Conservation (phyloP, 2,797 vertebrate species). For the Crax fasciolata region DNA sequence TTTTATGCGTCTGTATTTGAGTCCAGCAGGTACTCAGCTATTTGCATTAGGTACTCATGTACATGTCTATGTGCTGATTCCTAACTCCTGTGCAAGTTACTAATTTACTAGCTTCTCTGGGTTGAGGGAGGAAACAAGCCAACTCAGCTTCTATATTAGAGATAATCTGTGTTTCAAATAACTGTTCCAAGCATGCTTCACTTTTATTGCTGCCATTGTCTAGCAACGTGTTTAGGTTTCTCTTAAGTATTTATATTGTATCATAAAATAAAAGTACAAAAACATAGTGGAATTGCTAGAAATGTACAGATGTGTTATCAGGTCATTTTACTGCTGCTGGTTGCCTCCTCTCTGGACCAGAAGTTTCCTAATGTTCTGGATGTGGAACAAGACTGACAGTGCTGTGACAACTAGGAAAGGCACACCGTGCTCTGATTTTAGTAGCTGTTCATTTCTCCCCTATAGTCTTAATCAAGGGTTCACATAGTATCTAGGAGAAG, state of each 20-base stretch:
- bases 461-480: background rate
- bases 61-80: background rate
- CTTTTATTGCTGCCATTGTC: background rate
- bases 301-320: background rate
- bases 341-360: background rate
- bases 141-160: background rate
- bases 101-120: background rate
- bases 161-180: background rate
- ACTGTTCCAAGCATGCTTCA: background rate
- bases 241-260: background rate
- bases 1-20: background rate
- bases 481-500: background rate
- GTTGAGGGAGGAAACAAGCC: background rate
- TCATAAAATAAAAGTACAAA: background rate
- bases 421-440: background rate
- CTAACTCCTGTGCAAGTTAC: background rate
- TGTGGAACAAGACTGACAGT: accelerated
- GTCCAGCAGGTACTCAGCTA: background rate
- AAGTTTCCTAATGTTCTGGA: background rate
- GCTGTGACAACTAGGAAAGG: background rate
- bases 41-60: background rate
- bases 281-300: background rate
- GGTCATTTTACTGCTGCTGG: background rate
- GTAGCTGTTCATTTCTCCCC: background rate
- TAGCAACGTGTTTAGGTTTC: background rate